Percentiles rank a stretch among this genome's conserved stretches.
phyloP scores from a whole-genome alignment of 2,888 invertebrate species.

The Aleiodes testaceus region DNA sequence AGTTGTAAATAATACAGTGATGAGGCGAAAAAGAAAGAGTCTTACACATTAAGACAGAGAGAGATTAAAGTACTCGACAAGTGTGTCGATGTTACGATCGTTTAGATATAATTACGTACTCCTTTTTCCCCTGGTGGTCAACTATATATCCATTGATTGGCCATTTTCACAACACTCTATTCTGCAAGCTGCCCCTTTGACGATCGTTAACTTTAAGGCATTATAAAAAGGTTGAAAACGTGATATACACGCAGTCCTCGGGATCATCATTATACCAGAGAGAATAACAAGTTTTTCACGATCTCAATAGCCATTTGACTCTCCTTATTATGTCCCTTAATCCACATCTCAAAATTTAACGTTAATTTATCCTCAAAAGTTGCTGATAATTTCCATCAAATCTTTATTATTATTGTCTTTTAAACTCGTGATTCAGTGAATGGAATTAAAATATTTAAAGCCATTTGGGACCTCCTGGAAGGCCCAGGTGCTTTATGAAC shows the following conservation, averaged over 20 bases:
- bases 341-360: too few relatives aligned
- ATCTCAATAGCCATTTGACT: too few relatives aligned
- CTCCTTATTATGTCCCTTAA: too few relatives aligned
- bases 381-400: too few relatives aligned
- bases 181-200: constrained; percentile 34
- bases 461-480: too few relatives aligned
- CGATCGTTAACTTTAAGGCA: constrained; percentile 53
- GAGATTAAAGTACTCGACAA: neutral
- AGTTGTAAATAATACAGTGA: too few relatives aligned
- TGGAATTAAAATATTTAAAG: too few relatives aligned
- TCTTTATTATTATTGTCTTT: too few relatives aligned
- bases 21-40: too few relatives aligned
- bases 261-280: neutral
- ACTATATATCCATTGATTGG: constrained; percentile 58
- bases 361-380: too few relatives aligned
- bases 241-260: too few relatives aligned
- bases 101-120: constrained; percentile 62
- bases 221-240: neutral
- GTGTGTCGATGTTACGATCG: constrained; percentile 56
- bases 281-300: neutral
- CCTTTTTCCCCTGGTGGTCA: constrained; percentile 44
- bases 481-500: neutral
- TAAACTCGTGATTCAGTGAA: too few relatives aligned
- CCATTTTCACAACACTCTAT: constrained; percentile 57
- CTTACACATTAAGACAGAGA: neutral